phyloP scores from a whole-genome alignment of 2,888 invertebrate species.

The Onthophagus sagittarius region DNA sequence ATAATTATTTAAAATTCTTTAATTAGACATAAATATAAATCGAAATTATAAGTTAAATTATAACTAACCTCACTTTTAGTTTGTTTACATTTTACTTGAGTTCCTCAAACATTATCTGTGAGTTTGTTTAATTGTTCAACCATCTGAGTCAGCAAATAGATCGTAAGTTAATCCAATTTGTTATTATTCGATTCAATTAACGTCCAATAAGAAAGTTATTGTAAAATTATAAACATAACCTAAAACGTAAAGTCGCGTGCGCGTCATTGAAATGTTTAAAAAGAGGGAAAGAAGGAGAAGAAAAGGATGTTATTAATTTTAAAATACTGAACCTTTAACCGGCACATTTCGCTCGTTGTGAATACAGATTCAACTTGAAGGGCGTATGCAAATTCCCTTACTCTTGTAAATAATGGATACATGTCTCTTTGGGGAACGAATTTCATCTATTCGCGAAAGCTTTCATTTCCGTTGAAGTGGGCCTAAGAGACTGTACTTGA shows the following conservation, averaged over 20 bases:
- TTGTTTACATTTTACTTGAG: background rate
- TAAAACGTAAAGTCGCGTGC: background rate
- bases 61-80: background rate
- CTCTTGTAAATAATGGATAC: conserved; percentile 44
- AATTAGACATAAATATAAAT: background rate
- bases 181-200: background rate
- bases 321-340: background rate
- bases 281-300: too few species aligned
- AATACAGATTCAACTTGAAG: background rate
- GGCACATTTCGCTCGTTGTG: background rate
- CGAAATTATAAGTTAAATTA: background rate
- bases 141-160: background rate
- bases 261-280: background rate
- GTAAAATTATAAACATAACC: background rate
- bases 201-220: background rate
- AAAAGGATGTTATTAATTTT: background rate
- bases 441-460: conserved; percentile 50
- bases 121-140: background rate
- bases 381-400: background rate
- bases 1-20: background rate
- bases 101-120: background rate
- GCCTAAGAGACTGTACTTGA: conserved; percentile 47
- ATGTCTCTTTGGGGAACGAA: conserved; percentile 42
- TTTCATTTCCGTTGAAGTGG: conserved; percentile 49
- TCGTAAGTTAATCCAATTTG: background rate